Evolutionary conservation across 2,888 invertebrate species (phyloP), one percentile per base, ranked within the genome.

Genomic region (Linnaemya tessellans): DNA sequence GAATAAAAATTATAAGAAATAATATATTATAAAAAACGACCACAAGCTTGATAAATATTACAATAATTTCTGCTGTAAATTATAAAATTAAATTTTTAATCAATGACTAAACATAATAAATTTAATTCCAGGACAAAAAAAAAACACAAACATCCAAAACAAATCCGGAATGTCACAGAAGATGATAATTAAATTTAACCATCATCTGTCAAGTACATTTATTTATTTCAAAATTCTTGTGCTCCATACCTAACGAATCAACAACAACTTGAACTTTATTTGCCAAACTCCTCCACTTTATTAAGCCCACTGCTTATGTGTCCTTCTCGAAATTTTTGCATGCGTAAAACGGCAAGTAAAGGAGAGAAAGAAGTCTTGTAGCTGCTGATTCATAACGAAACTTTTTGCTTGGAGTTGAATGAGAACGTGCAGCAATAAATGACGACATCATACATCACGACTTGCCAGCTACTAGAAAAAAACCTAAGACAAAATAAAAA

Each of bases 361-460:
- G 43, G 30, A 54, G 22, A 30, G n/a, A 41, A 70, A 22, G 9
- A 49, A 49, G 30, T 70, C 22, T 51, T 70, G 25, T 49, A 15
- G 60, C 38, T 51, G 54, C 54, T 68, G 73, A 25, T 38, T 51
- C 25, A 81, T 35, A 78, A 65, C 35, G n/a, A 78, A 65, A 73
- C 65, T 71, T 49, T 68, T 56, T 11, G 67, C 7, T 38, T 8
- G 51, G 25, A 73, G 65, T 54, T 60, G 43, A 43, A 58, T 38
- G 49, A 51, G 22, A 74, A 30, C 20, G 58, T 49, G 38, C 38
- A 46, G 54, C 75, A 80, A 77, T 84, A 84, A 84, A 84, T 84
- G 84, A 84, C 84, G 67, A 80, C 84, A 80, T 71, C 80, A 84
- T 75, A 80, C 46, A 77, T 80, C 80, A 80, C 71, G 75, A 80